Percentiles rank a stretch among this genome's conserved stretches.
Conservation (phyloP, 1,140 invertebrate genomes). For the Apis cerana region DNA sequence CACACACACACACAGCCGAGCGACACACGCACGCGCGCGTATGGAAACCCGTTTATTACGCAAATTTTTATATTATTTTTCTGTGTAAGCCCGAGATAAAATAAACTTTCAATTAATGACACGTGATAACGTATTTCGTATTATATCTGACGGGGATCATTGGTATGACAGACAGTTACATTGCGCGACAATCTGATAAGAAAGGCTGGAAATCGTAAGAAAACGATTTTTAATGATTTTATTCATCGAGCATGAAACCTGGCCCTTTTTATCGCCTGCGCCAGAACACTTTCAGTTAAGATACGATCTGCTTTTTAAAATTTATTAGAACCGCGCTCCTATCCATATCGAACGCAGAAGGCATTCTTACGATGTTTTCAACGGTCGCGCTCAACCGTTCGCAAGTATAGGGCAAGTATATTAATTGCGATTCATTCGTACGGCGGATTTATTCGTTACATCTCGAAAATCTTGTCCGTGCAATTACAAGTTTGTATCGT, state of each 20-base stretch:
- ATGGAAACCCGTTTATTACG: conserved; percentile 9
- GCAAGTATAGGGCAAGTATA: too few relatives aligned
- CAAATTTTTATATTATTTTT: neutral
- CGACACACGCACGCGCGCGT: neutral
- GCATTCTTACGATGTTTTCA: neutral
- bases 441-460: too few relatives aligned
- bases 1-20: too few relatives aligned
- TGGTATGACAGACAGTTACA: neutral
- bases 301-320: neutral
- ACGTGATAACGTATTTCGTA: neutral
- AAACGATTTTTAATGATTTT: neutral
- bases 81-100: neutral
- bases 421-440: too few relatives aligned
- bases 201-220: neutral
- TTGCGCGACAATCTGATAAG: neutral
- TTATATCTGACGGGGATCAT: neutral
- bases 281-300: neutral
- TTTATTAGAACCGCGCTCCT: neutral
- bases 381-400: too few relatives aligned
- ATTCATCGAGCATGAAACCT: neutral
- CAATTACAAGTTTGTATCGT: too few relatives aligned
- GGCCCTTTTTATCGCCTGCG: neutral
- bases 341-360: neutral
- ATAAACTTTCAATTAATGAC: conserved; percentile 11
- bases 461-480: too few relatives aligned